Base-by-base conservation (phyloP, 2,113 vertebrate species). In the Neotragus moschatus region DNA sequence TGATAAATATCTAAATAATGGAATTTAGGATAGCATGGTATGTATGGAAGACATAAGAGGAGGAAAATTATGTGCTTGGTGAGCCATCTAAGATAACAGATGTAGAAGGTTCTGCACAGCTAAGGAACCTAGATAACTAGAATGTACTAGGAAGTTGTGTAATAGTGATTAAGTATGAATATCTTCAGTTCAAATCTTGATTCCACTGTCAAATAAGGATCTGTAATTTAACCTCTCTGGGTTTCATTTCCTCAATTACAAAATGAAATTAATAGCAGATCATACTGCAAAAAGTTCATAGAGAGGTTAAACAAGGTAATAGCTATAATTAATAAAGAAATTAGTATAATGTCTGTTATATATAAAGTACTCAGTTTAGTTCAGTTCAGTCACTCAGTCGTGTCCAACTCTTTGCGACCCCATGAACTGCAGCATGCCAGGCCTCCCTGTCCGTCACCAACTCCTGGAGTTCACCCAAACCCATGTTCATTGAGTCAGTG, bases 271-370 rank as follows among this genome's bases (percentile, higher is more conserved):
- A 70, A 53, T 53, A 93, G 63, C 33, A 90, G 56, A 86, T 90
- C 2, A 56, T 25, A 43, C 33, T 47, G 9, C 53, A 6, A 47
- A 21, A 4, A 26, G 26, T 36, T 90, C 7, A 70, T 55, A 36
- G 39, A 23, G 26, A 70, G 10, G 75, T 45, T 70, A 95, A 94
- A 49, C 47, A 56, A 61, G 8, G 81, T 30, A 53, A 16, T 51
- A 33, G 47, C 15, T 55, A 90, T 60, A 87, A 84, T 60, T 84
- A 80, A 49, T 39, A 86, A 55, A 86, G 8, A 96, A 88, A 90
- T 63, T 92, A 84, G 19, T 10, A 56, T 75, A 79, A 77, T 73
- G 3, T 47, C 11, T 93, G 3, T n/a, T 28, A 86, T 39, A 73
- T 63, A 60, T 43, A 55, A 26, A 70, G 7, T 28, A 88, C n/a